Conservation (phyloP, 2,113 vertebrate species). For the Stercorarius parasiticus region DNA sequence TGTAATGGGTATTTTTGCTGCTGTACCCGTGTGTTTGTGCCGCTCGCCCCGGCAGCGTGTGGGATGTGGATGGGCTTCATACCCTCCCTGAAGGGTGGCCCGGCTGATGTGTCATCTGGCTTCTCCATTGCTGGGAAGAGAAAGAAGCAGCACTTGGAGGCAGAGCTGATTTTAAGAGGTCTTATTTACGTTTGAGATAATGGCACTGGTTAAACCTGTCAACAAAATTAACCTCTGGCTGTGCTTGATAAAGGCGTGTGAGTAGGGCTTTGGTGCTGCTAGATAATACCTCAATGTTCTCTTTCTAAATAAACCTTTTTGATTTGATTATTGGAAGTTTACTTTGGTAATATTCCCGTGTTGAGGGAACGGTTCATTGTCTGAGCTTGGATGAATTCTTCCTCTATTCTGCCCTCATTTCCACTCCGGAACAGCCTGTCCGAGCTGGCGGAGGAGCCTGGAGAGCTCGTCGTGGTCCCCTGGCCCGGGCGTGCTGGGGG, state of each 20-base stretch:
- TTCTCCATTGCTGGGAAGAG: neutral
- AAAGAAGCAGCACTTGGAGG: neutral
- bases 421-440: neutral
- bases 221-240: neutral
- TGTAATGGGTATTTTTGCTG: fast-evolving
- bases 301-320: neutral
- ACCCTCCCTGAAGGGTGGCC: neutral
- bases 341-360: neutral
- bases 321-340: neutral
- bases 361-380: neutral
- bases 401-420: neutral
- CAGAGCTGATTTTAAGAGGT: neutral
- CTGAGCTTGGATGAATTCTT: neutral
- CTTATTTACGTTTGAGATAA: neutral
- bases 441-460: neutral
- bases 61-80: fast-evolving
- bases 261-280: neutral
- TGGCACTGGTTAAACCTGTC: neutral
- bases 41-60: fast-evolving
- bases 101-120: neutral
- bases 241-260: neutral
- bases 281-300: neutral
- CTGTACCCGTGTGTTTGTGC: neutral
- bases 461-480: neutral
- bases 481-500: fast-evolving